Conservation (phyloP, 1,140 invertebrate genomes). For the Apolygus lucorum region DNA sequence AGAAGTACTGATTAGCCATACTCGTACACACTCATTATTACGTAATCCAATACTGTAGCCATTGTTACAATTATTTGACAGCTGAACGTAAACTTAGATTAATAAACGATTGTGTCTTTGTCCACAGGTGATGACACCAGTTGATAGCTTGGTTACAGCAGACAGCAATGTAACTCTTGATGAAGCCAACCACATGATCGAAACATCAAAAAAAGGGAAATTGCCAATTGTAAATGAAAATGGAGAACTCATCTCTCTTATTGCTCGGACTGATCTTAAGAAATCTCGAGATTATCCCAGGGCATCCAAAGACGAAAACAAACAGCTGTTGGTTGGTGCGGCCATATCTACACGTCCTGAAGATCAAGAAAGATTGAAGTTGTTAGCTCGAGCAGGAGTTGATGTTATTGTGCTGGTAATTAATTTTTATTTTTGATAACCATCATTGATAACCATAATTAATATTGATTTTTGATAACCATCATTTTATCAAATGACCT, state of each 20-base stretch:
- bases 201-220: conserved; percentile 96
- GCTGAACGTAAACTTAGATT: no score
- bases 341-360: conserved; percentile 85
- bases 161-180: conserved; percentile 75
- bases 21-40: no score
- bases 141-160: conserved; percentile 68
- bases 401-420: conserved; percentile 96
- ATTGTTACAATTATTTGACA: no score
- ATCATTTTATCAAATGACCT: no score
- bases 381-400: conserved; percentile 82
- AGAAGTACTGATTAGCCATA: no score
- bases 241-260: conserved; percentile 84
- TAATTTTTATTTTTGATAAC: no score
- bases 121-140: conserved; percentile 34
- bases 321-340: conserved; percentile 93
- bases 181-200: conserved; percentile 89
- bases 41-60: no score
- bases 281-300: conserved; percentile 94
- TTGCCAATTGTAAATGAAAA: conserved; percentile 89
- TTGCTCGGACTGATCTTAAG: conserved; percentile 95
- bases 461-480: no score
- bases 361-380: conserved; percentile 70
- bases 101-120: no score
- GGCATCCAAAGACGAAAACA: conserved; percentile 95
- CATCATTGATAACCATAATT: no score